Evolutionary conservation across 2,888 invertebrate species (phyloP), one percentile per base, ranked within the genome.

Genomic region (Lithosia quadra): DNA sequence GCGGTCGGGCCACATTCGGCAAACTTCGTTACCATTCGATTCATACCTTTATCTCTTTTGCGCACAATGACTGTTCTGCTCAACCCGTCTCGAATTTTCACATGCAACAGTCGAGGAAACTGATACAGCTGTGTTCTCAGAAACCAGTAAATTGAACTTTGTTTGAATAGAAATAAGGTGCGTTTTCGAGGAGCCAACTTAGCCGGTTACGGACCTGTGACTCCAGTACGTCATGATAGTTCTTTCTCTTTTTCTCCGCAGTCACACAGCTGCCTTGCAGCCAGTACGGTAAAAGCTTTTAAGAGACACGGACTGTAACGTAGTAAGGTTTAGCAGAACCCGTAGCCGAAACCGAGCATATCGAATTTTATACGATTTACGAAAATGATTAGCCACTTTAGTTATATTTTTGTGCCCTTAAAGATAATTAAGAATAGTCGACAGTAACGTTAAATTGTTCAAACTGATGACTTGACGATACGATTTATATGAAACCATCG

Each of bases 161-260:
- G 90, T 88, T 63, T 21, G 59, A 39, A 74, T 68, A 28, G 43
- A 0, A 8, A 28, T 76, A 90, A 75, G 82, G 88, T 84, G 72
- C 78, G 84, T 80, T 85, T 88, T 78, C 67, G 80, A 69, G 60
- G 69, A 72, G 60, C 65, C 68, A 71, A 72, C 61, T 73, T 64
- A 65, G 76, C 77, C 77, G 69, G 84, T 87, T 89, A 85, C 81
- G 85, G 84, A 78, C 81, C 86, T 86, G 82, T 84, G 75, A 80
- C 79, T 85, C 80, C 77, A 78, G 79, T 86, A 87, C 90, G 89
- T 87, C 86, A 88, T 77, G 80, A 88, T 92, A 88, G 88, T 90
- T 94, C 93, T 92, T 91, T 95, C 94, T 94, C 94, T 94, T 93
- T 92, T 91, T 89, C 63, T 86, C 84, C 90, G 77, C 89, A 89